Conservation (phyloP, 2,888 invertebrate species). For the Tigriopus californicus region DNA sequence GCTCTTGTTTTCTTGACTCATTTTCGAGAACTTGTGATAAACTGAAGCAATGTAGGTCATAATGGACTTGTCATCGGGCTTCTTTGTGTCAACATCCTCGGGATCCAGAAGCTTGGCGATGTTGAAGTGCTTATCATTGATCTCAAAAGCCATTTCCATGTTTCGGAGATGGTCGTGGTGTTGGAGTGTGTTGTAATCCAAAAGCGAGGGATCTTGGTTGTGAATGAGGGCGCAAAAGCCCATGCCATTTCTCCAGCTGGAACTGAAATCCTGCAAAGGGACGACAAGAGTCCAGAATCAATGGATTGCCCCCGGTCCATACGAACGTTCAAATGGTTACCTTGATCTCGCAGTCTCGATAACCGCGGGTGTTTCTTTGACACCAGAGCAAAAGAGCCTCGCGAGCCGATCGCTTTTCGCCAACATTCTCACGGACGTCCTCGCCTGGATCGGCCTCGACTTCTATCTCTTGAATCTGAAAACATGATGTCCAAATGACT, state of each 20-base stretch:
- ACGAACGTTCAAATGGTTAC: slow-evolving; percentile 28
- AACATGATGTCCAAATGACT: too few relatives aligned
- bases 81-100: slow-evolving; percentile 41
- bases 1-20: slow-evolving; percentile 97
- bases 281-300: not conserved
- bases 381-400: slow-evolving; percentile 96
- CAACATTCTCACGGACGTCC: slow-evolving; percentile 83
- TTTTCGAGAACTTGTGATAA: slow-evolving; percentile 95
- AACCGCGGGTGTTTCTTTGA: slow-evolving; percentile 82
- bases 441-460: slow-evolving; percentile 92
- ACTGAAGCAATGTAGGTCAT: slow-evolving; percentile 97
- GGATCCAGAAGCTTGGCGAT: slow-evolving; percentile 84
- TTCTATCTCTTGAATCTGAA: slow-evolving; percentile 77
- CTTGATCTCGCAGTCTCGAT: slow-evolving; percentile 66
- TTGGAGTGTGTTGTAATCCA: slow-evolving; percentile 62
- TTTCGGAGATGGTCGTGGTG: slow-evolving; percentile 75
- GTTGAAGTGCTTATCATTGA: slow-evolving; percentile 76
- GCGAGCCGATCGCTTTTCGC: slow-evolving; percentile 95
- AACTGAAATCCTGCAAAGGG: slow-evolving; percentile 28
- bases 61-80: slow-evolving; percentile 95
- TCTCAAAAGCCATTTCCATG: slow-evolving; percentile 90
- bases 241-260: slow-evolving; percentile 86
- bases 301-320: not conserved
- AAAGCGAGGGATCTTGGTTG: slow-evolving; percentile 85
- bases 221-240: slow-evolving; percentile 98